A percentile compares a stretch with the other conserved stretches of the same genome.
These are phyloP conservation scores for Gymnocephalus cernua DNA, from an alignment of 2,113 vertebrate species.

Conservation along the genomic window DNA sequence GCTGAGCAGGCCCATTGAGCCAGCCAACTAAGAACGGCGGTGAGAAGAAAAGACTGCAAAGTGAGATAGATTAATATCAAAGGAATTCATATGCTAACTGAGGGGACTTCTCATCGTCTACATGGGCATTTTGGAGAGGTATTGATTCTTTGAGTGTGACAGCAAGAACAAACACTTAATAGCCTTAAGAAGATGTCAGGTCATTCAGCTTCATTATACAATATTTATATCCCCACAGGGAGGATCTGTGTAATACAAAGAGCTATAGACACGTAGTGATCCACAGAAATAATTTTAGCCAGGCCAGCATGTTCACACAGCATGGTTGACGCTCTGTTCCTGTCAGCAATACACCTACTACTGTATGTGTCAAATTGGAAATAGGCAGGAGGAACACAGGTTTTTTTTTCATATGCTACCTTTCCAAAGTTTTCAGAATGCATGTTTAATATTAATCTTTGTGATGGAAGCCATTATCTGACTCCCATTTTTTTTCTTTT, in stretches of 20 bases:
- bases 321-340: slow-evolving; percentile 1
- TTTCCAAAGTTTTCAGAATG: background rate
- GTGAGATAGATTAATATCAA: slow-evolving; percentile 28
- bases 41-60: slow-evolving; percentile 1
- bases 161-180: slow-evolving; percentile 21
- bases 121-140: slow-evolving; percentile 7
- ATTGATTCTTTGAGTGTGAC: slow-evolving; percentile 50
- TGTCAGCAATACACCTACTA: background rate
- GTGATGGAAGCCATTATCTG: background rate
- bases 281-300: background rate
- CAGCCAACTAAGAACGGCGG: background rate
- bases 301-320: background rate
- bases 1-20: slow-evolving; percentile 57
- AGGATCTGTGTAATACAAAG: slow-evolving; percentile 19
- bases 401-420: background rate
- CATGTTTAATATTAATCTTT: background rate
- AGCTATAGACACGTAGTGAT: background rate
- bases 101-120: background rate
- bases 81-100: slow-evolving; percentile 2
- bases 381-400: background rate
- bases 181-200: slow-evolving; percentile 18
- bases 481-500: too few relatives aligned
- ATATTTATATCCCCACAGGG: slow-evolving; percentile 43
- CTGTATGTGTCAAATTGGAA: background rate
- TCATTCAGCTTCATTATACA: slow-evolving; percentile 27